Base-by-base conservation (phyloP, 1,140 invertebrate species). In the Caenorhabditis tropicalis region DNA sequence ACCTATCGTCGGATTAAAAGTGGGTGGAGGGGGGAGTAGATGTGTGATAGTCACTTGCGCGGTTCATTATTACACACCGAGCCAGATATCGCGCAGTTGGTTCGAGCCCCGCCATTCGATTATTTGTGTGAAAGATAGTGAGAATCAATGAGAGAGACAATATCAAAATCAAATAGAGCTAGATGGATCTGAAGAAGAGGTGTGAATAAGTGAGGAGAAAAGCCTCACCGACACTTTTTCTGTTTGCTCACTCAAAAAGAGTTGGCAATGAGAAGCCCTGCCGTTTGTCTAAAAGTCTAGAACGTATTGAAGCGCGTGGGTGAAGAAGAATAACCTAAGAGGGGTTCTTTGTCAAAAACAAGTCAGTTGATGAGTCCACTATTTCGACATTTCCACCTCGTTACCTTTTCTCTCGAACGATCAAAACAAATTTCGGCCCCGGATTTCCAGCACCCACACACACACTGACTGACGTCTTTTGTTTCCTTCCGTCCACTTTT, bases 21-120 rank as follows among this genome's bases (percentile, higher is more conserved):
- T 74, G 65, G 65, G 65, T 74, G 65, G 65, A 46, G 65, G 36
- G n/a, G 65, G 43, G 36, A 74, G 43, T 74, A 74, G n/a, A n/a
- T n/a, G 65, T 74, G 65, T 74, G 36, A 74, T 74, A 74, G 65
- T 43, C 33, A 74, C 33, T 74, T 43, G 65, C 65, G 65, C 65
- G 65, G 65, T 74, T 74, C 43, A 74, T 74, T 36, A 74, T 74
- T 74, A 74, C 65, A 74, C 65, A 74, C 65, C 65, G n/a, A 74
- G 65, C 65, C 65, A 74, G 36, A 74, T 74, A 74, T 74, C 65
- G 65, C 65, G 65, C 65, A 10, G 65, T 74, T 74, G 33, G 43
- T 74, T 74, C 65, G 36, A 74, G 36, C 29, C 29, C 10, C 24
- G 21, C 53, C 19, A n/a, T 27, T 36, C n/a, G n/a, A 74, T 19